phyloP scores from a whole-genome alignment of 2,888 invertebrate genomes.

The Andricus curvator region DNA sequence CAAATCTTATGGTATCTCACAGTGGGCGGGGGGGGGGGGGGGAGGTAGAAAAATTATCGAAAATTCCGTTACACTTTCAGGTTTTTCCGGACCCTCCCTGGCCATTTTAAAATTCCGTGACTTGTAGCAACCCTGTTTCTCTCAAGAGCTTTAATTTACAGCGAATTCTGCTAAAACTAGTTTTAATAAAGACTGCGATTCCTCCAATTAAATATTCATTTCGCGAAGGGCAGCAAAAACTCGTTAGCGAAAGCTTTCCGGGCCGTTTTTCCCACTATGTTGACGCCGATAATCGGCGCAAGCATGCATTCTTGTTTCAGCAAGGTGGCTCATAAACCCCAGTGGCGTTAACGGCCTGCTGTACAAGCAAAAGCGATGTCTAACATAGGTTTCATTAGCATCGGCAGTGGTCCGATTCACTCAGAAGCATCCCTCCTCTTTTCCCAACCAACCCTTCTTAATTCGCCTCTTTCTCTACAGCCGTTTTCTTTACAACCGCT shows the following conservation, averaged over 20 bases:
- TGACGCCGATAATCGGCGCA: slow-evolving; percentile 40
- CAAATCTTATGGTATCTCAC: too few relatives aligned
- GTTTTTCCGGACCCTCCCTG: too few relatives aligned
- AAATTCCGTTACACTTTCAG: too few relatives aligned
- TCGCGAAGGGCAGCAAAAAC: neutral
- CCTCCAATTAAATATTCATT: neutral
- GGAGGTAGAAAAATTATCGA: too few relatives aligned
- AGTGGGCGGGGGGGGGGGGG: too few relatives aligned
- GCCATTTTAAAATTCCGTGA: too few relatives aligned
- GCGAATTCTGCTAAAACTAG: neutral
- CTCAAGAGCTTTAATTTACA: neutral
- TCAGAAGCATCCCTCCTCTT: slow-evolving; percentile 22
- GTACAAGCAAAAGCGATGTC: slow-evolving; percentile 50
- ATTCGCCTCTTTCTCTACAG: slow-evolving; percentile 2
- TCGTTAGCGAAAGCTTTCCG: slow-evolving; percentile 9
- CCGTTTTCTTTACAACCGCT: too few relatives aligned
- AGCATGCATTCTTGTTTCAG: slow-evolving; percentile 54
- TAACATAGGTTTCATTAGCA: slow-evolving; percentile 54
- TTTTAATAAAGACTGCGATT: neutral
- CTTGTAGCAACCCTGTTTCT: too few relatives aligned
- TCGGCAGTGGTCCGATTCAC: slow-evolving; percentile 49
- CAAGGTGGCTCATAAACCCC: slow-evolving; percentile 47
- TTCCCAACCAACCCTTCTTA: neutral
- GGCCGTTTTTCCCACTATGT: slow-evolving; percentile 10
- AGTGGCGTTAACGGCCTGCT: slow-evolving; percentile 44